phyloP scores from a whole-genome alignment of 2,113 vertebrate genomes.

The Talpa occidentalis region DNA sequence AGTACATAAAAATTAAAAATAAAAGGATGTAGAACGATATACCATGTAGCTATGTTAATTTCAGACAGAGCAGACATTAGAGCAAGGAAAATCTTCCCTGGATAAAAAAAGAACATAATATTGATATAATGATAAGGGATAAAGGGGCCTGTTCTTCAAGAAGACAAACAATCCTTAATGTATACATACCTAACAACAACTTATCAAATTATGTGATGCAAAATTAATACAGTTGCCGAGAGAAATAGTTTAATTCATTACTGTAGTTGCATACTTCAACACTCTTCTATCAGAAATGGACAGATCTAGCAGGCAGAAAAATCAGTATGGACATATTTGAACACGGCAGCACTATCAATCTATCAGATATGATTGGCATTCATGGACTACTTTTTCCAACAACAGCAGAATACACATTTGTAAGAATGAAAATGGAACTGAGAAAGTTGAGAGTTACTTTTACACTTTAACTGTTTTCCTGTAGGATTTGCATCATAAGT shows the following conservation, averaged over 20 bases:
- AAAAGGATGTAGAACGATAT: background rate
- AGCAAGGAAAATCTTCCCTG: background rate
- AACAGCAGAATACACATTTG: background rate
- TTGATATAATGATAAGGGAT: background rate
- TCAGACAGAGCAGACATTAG: too few relatives aligned
- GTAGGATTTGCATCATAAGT: background rate
- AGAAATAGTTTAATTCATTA: background rate
- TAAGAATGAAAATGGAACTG: background rate
- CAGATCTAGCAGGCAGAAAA: background rate
- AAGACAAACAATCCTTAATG: background rate
- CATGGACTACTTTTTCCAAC: too few relatives aligned
- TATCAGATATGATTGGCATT: too few relatives aligned
- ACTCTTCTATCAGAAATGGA: background rate
- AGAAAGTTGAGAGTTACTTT: constrained; percentile 19
- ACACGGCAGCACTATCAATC: too few relatives aligned
- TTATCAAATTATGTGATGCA: background rate
- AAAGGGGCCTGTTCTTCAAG: background rate
- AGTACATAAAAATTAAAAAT: background rate
- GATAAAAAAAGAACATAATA: background rate
- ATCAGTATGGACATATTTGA: too few relatives aligned
- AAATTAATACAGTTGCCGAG: background rate
- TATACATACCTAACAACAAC: background rate
- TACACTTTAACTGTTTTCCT: background rate
- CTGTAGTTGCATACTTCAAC: background rate
- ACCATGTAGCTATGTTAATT: too few relatives aligned